Conservation (phyloP, 2,888 invertebrate species). For the Drosophila koepferae region DNA sequence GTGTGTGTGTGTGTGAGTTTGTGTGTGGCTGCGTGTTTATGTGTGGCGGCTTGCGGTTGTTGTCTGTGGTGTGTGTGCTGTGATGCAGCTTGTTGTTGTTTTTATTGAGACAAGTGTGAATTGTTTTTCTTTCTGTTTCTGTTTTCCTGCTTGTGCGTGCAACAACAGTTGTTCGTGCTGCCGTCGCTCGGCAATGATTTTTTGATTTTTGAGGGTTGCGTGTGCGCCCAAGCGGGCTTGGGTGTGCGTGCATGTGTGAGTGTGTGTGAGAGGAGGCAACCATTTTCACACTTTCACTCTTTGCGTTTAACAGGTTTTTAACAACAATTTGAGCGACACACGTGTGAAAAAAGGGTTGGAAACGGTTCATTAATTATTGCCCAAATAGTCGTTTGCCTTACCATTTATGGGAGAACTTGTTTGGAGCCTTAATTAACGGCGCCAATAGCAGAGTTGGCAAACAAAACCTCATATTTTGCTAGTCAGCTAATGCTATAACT, state of each 20-base stretch:
- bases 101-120: constrained; percentile 81
- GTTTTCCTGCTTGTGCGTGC: constrained; percentile 69
- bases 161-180: constrained; percentile 61
- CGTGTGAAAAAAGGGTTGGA: constrained; percentile 49
- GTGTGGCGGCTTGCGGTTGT: constrained; percentile 73
- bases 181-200: constrained; percentile 74
- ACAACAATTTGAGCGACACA: constrained; percentile 53
- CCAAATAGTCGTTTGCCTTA: constrained; percentile 18
- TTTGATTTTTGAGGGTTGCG: constrained; percentile 72
- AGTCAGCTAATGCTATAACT: constrained; percentile 16
- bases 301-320: constrained; percentile 74
- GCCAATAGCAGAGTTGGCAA: not conserved
- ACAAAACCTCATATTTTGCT: constrained; percentile 39
- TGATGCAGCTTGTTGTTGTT: constrained; percentile 56
- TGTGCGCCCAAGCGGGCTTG: constrained; percentile 50
- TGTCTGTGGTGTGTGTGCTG: constrained; percentile 65
- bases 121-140: constrained; percentile 73
- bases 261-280: constrained; percentile 33
- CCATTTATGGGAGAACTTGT: constrained; percentile 2
- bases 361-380: constrained; percentile 48
- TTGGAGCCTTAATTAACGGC: constrained; percentile 21
- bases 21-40: constrained; percentile 53
- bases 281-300: constrained; percentile 79
- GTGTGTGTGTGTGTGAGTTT: constrained; percentile 40
- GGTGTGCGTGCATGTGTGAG: constrained; percentile 19